Percentiles rank a stretch among this genome's conserved stretches.
Evolutionary conservation across 2,113 vertebrate species (phyloP).

Genomic region (Ornithorhynchus anatinus): DNA sequence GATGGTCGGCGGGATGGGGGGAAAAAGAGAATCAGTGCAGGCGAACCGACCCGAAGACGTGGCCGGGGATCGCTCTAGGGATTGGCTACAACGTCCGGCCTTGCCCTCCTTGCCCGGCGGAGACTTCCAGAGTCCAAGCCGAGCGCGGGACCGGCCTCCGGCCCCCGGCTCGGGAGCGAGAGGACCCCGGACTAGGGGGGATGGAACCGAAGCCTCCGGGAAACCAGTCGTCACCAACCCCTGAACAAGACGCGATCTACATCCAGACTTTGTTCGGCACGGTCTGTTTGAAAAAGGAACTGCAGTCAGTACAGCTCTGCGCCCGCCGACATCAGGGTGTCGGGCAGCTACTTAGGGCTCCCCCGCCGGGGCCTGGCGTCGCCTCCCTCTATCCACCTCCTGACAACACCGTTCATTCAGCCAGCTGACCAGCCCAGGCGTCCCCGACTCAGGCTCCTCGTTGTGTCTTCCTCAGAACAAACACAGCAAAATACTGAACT

Average conservation of each 20-base stretch:
- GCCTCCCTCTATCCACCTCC: background rate
- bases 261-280: constrained; percentile 1
- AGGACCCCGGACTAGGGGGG: background rate
- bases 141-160: background rate
- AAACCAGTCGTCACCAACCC: background rate
- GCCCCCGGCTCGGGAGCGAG: background rate
- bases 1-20: too few species aligned
- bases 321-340: background rate
- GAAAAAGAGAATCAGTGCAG: constrained; percentile 30
- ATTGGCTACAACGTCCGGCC: background rate
- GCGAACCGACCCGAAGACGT: background rate
- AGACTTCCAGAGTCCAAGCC: background rate
- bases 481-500: background rate
- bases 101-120: background rate
- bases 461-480: background rate
- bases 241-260: background rate
- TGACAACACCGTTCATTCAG: background rate
- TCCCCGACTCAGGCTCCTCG: background rate
- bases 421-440: background rate
- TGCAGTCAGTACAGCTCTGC: background rate
- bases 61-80: background rate
- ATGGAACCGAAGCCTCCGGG: background rate
- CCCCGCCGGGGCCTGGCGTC: background rate
- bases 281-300: constrained; percentile 4
- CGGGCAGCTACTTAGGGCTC: background rate